Conservation (phyloP, 1,140 invertebrate genomes). For the Leucophenga varia region DNA sequence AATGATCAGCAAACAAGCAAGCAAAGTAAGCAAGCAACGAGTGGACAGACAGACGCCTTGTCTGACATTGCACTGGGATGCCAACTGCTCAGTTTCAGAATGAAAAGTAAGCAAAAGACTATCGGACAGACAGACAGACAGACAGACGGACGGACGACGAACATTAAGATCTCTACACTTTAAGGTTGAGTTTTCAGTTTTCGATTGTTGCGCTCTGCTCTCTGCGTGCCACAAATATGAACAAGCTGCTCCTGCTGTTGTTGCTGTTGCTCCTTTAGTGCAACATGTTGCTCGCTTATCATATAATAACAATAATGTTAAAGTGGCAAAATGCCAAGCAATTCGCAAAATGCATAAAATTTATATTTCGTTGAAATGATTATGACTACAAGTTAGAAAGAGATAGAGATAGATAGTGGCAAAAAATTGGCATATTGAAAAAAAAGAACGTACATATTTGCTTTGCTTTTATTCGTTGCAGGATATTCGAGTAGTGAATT, state of each 20-base stretch:
- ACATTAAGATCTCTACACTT: too few species aligned
- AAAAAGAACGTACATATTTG: too few species aligned
- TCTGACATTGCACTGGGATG: conserved; percentile 21
- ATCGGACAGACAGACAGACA: conserved; percentile 1
- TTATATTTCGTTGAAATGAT: too few species aligned
- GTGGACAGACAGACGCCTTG: conserved; percentile 10
- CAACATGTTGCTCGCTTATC: conserved; percentile 41
- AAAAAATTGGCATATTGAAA: too few species aligned
- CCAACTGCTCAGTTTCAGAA: conserved; percentile 17
- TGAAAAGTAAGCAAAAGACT: background rate
- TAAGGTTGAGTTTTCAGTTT: too few species aligned
- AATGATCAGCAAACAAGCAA: too few species aligned
- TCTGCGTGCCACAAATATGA: conserved; percentile 11
- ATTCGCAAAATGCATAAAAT: conserved; percentile 46
- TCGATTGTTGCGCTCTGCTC: background rate
- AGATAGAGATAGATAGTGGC: too few species aligned
- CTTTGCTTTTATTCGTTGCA: too few species aligned
- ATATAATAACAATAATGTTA: conserved; percentile 55
- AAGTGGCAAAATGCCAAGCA: conserved; percentile 56
- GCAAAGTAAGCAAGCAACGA: conserved; percentile 4
- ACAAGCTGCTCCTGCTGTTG: conserved; percentile 18
- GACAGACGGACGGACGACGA: background rate
- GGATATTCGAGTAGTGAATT: too few species aligned
- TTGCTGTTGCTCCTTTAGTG: conserved; percentile 1
- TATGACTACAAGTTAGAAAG: too few species aligned